Percentiles rank a stretch among this genome's conserved stretches.
Conservation (phyloP, 2,113 vertebrate species). For the Steatornis caripensis region DNA sequence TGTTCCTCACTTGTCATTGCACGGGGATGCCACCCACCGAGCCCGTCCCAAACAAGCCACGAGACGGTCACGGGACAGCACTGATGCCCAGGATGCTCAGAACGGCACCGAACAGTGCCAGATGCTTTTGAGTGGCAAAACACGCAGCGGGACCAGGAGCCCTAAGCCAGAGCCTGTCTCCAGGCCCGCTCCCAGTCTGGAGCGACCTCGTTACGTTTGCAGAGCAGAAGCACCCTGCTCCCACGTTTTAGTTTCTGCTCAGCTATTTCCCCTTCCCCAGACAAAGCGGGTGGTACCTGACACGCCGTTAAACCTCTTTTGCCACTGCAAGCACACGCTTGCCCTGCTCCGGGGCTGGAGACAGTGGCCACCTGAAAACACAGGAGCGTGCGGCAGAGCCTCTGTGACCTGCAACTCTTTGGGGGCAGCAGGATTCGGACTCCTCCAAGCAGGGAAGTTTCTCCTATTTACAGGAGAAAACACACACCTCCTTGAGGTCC, state of each 20-base stretch:
- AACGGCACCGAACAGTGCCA: not conserved
- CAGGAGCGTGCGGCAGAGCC: not conserved
- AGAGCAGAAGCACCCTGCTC: not conserved
- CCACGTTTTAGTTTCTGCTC: not conserved
- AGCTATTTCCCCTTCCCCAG: not conserved
- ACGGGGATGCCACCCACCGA: fast-evolving
- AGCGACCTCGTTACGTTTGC: not conserved
- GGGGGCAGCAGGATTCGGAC: not conserved
- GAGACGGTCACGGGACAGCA: not conserved
- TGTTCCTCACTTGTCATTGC: not conserved
- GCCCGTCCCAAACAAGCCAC: not conserved
- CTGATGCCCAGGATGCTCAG: not conserved
- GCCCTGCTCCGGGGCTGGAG: not conserved
- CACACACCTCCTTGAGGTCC: not conserved
- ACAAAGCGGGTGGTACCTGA: fast-evolving
- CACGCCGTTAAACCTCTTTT: not conserved
- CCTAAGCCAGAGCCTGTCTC: not conserved
- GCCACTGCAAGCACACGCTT: not conserved
- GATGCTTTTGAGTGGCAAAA: not conserved
- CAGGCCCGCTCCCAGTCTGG: not conserved
- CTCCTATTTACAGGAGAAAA: not conserved
- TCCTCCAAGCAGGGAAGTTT: not conserved
- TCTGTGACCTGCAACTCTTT: not conserved
- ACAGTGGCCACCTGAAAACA: not conserved
- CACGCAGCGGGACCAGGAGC: not conserved